Base-by-base conservation (phyloP, 2,797 vertebrate species). In the Macrochelys suwanniensis region DNA sequence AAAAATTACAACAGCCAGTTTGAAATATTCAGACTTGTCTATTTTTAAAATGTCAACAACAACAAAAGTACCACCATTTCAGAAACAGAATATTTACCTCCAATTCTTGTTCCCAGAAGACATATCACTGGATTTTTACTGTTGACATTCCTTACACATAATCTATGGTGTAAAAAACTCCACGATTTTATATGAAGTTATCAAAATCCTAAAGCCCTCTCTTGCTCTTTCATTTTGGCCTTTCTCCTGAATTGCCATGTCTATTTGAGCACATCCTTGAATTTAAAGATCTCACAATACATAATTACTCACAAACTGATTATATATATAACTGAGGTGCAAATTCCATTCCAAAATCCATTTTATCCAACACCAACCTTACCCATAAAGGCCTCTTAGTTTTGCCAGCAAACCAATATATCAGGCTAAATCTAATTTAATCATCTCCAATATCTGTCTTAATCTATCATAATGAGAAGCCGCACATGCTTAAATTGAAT, bases 381-480 rank as follows among this genome's bases (percentile, higher is more conserved):
- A 88, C 28, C 23, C 85, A 84, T 78, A 83, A 82, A 57, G 11
- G 47, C 0, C 6, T 53, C 85, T 78, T 33, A 37, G 13, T 54
- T 94, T 93, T 89, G 7, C n/a, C 61, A 89, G 42, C 23, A 87
- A 59, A 85, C 78, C 11, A 89, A 92, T 49, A 15, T 56, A 89
- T 68, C 81, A 71, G 86, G 25, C 33, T 76, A 83, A 93, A 95
- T 95, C 21, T 28, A 89, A 59, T 17, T 42, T 50, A 96, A 94
- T 80, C 2, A 89, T 79, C 51, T 89, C 21, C n/a, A 94, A 92
- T 94, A 71, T 5, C 84, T 33, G 59, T 28, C 82, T 94, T 7
- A 85, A 25, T 86, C 26, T 94, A 86, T 89, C 87, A 28, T 31
- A 96, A 96, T 81, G 65, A 86, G 37, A 10, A 31, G 5, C 1